Conservation (phyloP, 2,113 vertebrate species). For the Corythornis cristatus region DNA sequence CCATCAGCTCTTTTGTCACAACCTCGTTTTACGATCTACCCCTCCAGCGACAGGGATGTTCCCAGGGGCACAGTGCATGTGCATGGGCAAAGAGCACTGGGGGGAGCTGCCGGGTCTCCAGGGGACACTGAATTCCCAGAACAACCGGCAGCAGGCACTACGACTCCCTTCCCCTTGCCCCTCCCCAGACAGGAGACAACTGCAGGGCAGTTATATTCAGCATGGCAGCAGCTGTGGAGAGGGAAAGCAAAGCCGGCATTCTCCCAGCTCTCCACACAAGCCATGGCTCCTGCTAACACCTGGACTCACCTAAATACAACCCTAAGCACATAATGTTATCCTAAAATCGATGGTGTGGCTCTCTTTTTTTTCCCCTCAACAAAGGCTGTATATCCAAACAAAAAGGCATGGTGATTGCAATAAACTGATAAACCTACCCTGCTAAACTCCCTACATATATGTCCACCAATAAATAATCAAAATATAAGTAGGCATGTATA, state of each 20-base stretch:
- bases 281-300: not conserved
- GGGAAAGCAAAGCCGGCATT: not conserved
- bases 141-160: rapidly evolving
- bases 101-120: not conserved
- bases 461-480: not conserved
- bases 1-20: not conserved
- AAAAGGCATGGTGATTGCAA: not conserved
- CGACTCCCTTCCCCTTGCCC: not conserved
- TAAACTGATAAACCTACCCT: not conserved
- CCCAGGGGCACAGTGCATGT: not conserved
- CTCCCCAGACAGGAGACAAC: not conserved
- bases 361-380: not conserved
- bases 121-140: not conserved
- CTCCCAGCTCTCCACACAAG: not conserved
- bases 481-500: not conserved
- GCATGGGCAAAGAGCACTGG: not conserved
- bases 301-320: not conserved
- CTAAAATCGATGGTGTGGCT: rapidly evolving
- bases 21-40: not conserved
- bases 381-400: not conserved
- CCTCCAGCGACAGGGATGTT: rapidly evolving
- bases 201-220: not conserved
- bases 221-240: not conserved
- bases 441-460: not conserved
- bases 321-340: rapidly evolving